Conservation (phyloP, 2,113 vertebrate genomes). For the Falcunculus frontatus region DNA sequence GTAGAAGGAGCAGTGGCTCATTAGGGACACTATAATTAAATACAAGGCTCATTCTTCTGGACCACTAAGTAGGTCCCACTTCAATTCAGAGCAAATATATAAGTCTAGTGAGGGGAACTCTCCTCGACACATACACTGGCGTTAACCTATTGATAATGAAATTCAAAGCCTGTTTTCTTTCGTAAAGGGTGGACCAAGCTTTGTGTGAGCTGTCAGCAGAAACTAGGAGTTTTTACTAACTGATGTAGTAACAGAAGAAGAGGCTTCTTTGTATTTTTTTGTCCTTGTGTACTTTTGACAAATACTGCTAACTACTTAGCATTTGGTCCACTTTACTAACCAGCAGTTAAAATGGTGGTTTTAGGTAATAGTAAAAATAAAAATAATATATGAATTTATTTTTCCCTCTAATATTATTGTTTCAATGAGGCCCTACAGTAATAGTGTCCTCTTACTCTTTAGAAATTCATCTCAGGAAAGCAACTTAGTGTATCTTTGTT, state of each 20-base stretch:
- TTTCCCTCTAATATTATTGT: background rate
- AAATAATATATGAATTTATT: background rate
- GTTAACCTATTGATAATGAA: background rate
- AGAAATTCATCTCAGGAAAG: background rate
- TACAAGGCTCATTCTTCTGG: background rate
- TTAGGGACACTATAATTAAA: conserved; percentile 33
- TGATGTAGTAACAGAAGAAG: background rate
- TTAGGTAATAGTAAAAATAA: background rate
- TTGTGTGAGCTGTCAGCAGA: conserved; percentile 5
- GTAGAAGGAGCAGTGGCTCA: background rate
- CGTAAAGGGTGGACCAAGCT: background rate
- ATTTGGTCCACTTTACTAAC: background rate
- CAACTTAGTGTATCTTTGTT: background rate
- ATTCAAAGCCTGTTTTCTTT: background rate
- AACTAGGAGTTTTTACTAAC: conserved; percentile 13
- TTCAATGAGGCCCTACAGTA: background rate
- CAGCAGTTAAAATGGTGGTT: background rate
- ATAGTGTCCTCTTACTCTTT: background rate
- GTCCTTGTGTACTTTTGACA: background rate
- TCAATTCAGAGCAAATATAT: conserved; percentile 8
- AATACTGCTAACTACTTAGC: background rate
- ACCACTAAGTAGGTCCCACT: conserved; percentile 3
- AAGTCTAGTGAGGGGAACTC: background rate
- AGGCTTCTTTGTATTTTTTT: conserved; percentile 11
- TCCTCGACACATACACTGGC: background rate